Evolutionary conservation across 2,797 vertebrate species (phyloP), one percentile per base, ranked within the genome.

Genomic region (Lacerta viridis): DNA sequence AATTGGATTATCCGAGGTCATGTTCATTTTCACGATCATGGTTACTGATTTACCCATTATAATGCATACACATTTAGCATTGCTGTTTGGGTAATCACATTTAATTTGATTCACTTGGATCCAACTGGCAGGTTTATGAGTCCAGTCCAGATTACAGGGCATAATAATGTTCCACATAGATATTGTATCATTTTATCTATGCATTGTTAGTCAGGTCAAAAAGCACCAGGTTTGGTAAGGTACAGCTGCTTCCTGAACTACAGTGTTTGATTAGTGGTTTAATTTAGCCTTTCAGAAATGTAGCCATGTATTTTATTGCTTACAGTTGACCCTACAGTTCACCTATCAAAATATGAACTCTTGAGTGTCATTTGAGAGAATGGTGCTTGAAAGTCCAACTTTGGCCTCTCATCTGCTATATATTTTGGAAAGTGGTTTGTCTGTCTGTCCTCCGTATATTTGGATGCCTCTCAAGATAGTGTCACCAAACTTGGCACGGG

Each of bases 51-150:
- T 75, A 81, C 39, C 87, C 46, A 55, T 71, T 84, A 69, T 61
- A 79, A 71, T 79, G 76, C 36, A 69, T 84, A 71, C 10, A 8
- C 77, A 75, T 74, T 89, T 85, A 85, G 41, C 33, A 85, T 75
- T 85, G 75, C 69, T 85, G 77, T 85, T 89, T 85, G 83, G 78
- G 43, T 85, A 85, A 80, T 85, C 68, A 85, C 41, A 85, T 85
- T 83, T 85, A 75, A 75, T 89, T 89, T 89, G 83, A 85, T 89
- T 87, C 55, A 74, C 79, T 61, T 75, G 55, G 39, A 43, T 74
- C 50, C 69, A 85, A 36, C 61, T 29, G 69, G 41, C 77, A 80
- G 55, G 83, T 80, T 82, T 80, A 84, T 84, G 83, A 78, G 74
- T 69, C 61, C 80, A 74, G 66, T 84, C 69, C 77, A 85, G 50